phyloP scores from a whole-genome alignment of 2,888 invertebrate genomes.

The Microlaimidae sp. region DNA sequence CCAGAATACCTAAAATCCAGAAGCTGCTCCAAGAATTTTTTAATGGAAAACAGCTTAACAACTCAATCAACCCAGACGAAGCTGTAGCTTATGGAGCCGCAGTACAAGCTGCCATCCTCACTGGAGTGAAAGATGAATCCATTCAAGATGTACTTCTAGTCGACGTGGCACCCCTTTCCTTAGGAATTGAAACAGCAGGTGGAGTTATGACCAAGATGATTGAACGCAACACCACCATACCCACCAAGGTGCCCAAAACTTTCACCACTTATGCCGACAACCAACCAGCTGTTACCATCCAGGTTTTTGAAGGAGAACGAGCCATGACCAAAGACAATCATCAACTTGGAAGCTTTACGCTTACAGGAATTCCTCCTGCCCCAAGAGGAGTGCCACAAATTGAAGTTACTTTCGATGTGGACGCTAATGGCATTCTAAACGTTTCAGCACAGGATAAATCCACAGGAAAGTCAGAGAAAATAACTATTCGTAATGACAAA shows the following conservation, averaged over 20 bases:
- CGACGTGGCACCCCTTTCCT: conserved; percentile 74
- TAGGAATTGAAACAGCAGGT: conserved; percentile 76
- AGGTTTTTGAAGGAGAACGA: conserved; percentile 38
- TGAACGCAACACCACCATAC: conserved; percentile 90
- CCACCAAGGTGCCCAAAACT: conserved; percentile 79
- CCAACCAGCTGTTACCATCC: conserved; percentile 75
- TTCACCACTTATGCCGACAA: conserved; percentile 93
- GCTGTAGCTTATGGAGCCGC: conserved; percentile 12
- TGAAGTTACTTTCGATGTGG: conserved; percentile 46
- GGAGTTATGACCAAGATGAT: conserved; percentile 90
- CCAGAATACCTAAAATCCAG: conserved; percentile 52
- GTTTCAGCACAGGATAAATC: conserved; percentile 61
- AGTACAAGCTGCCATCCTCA: conserved; percentile 5
- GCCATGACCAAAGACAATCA: conserved; percentile 75
- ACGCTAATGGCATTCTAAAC: conserved; percentile 76
- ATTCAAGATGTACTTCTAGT: conserved; percentile 76
- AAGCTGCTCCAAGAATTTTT: conserved; percentile 50
- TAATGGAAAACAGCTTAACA: conserved; percentile 80
- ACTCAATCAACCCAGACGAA: conserved; percentile 11
- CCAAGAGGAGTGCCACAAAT: conserved; percentile 66
- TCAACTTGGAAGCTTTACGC: conserved; percentile 83
- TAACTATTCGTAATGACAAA: conserved; percentile 59
- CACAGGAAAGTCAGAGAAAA: too few relatives aligned
- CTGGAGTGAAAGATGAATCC: conserved; percentile 22
- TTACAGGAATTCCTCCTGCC: conserved; percentile 86